phyloP scores from a whole-genome alignment of 2,113 vertebrate species.

The Crypturellus undulatus region DNA sequence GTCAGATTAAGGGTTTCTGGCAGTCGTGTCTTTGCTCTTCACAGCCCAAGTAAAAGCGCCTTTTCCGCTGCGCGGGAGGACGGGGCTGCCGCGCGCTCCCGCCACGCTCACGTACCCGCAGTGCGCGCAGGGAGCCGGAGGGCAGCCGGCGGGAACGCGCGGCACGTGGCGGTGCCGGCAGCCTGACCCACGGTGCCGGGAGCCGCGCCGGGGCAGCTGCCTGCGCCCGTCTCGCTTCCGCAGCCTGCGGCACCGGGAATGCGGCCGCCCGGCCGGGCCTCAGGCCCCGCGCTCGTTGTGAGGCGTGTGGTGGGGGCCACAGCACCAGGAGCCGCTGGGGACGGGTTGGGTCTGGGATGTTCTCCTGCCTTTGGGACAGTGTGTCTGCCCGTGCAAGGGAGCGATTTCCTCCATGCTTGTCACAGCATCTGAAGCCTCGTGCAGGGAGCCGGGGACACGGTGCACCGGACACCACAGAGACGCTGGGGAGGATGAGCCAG shows the following conservation, averaged over 20 bases:
- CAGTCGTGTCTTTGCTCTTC: background rate
- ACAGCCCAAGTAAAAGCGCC: background rate
- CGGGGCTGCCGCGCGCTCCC: background rate
- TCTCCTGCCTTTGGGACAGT: background rate
- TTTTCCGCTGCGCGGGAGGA: background rate
- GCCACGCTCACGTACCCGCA: no score
- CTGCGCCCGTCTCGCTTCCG: conserved; percentile 31
- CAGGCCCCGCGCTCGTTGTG: background rate
- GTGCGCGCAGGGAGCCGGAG: no score
- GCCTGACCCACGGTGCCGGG: conserved; percentile 46
- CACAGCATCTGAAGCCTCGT: accelerated
- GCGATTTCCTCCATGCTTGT: background rate
- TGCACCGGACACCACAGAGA: background rate
- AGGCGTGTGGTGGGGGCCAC: conserved; percentile 10
- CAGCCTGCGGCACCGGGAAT: conserved; percentile 25
- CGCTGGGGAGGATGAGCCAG: background rate
- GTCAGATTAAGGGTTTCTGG: background rate
- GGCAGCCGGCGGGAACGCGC: conserved; percentile 41
- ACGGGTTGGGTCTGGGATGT: conserved; percentile 1
- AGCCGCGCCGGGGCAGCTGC: conserved; percentile 63
- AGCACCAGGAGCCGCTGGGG: background rate
- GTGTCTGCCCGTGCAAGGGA: background rate
- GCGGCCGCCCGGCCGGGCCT: background rate
- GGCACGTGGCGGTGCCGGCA: conserved; percentile 39
- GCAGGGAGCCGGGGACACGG: background rate